Evolutionary conservation across 2,113 vertebrate genomes (phyloP).

Genomic region (Chloropsis cyanopogon): DNA sequence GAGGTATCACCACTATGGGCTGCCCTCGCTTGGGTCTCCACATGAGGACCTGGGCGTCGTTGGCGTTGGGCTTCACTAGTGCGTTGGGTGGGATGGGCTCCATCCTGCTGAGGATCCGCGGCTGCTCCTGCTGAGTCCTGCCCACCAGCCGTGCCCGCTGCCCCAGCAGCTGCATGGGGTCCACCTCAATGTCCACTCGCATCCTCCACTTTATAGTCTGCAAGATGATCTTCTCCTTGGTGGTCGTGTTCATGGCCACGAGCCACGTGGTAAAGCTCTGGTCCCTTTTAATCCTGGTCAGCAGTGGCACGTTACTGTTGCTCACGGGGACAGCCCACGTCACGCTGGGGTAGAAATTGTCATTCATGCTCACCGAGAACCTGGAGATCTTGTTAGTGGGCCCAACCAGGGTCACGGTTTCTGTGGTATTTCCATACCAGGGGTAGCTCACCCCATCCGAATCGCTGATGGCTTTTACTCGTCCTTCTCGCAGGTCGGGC

Average conservation of each 20-base stretch:
- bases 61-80: constrained; percentile 94
- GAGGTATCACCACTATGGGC: constrained; percentile 91
- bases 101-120: constrained; percentile 91
- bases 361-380: constrained; percentile 97
- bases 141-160: constrained; percentile 89
- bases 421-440: constrained; percentile 98
- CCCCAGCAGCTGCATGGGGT: constrained; percentile 88
- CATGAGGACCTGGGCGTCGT: constrained; percentile 97
- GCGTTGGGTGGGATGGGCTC: constrained; percentile 92
- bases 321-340: constrained; percentile 98
- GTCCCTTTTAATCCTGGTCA: constrained; percentile 95
- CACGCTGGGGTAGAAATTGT: constrained; percentile 98
- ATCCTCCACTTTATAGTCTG: constrained; percentile 99
- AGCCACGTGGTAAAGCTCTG: constrained; percentile 99
- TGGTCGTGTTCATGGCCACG: constrained; percentile 92
- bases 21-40: constrained; percentile 93
- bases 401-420: constrained; percentile 92
- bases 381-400: constrained; percentile 92
- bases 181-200: constrained; percentile 92
- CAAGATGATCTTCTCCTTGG: constrained; percentile 93
- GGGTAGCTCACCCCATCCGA: constrained; percentile 97
- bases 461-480: constrained; percentile 96
- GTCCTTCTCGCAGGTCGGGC: constrained; percentile 89
- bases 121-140: constrained; percentile 93
- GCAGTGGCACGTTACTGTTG: constrained; percentile 90